Percentiles rank a stretch among this genome's conserved stretches.
These are phyloP conservation scores for Anadara kagoshimensis DNA, from an alignment of 1,140 invertebrate genomes.

Conservation along the genomic window DNA sequence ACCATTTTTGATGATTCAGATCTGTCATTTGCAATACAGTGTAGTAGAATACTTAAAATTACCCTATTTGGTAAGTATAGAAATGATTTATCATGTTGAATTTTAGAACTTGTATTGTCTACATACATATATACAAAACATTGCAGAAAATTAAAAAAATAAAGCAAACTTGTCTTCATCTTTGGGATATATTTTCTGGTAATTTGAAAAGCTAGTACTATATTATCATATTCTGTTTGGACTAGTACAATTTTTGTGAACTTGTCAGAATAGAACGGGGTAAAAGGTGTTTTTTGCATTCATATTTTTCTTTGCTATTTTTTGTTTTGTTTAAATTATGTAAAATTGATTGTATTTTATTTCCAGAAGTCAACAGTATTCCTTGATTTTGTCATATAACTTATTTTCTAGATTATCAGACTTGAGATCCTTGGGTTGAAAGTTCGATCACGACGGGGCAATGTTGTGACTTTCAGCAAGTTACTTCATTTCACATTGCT, in stretches of 20 bases:
- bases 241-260: no score
- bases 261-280: no score
- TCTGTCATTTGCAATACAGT: conserved; percentile 83
- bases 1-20: conserved; percentile 86
- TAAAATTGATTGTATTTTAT: no score
- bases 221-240: not conserved
- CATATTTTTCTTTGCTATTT: no score
- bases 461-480: no score
- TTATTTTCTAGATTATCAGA: no score
- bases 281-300: no score
- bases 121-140: not conserved
- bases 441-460: no score
- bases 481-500: no score
- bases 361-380: not conserved
- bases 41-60: conserved; percentile 81
- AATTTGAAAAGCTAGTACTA: conserved; percentile 6
- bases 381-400: conserved; percentile 5
- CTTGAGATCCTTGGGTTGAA: no score
- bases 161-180: not conserved
- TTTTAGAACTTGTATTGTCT: not conserved
- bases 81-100: not conserved
- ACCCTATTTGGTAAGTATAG: conserved; percentile 78
- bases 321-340: no score
- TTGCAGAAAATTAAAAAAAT: not conserved
- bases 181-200: no score